Evolutionary conservation across 2,113 vertebrate genomes (phyloP).

Genomic region (Mohoua ochrocephala): DNA sequence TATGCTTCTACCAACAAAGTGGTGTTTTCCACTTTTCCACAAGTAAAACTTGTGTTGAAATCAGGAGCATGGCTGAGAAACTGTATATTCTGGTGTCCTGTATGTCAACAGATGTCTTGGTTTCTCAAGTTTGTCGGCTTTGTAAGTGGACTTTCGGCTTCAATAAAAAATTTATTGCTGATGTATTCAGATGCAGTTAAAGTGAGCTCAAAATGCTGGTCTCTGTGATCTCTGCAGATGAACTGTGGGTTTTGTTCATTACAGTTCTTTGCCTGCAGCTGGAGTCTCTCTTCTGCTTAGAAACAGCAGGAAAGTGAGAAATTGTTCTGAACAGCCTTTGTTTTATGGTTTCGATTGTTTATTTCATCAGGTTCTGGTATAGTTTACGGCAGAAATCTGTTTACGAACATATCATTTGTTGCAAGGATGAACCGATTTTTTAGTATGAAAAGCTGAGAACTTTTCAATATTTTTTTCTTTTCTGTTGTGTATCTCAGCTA

Average conservation of each 20-base stretch:
- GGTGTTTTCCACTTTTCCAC: background rate
- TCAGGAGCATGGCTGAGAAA: background rate
- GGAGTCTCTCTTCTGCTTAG: background rate
- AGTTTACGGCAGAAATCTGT: background rate
- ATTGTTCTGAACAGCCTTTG: background rate
- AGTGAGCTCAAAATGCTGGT: background rate
- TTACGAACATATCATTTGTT: rapidly evolving
- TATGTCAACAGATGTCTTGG: background rate
- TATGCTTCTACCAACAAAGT: background rate
- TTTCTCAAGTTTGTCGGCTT: background rate
- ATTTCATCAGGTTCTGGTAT: background rate
- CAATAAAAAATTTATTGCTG: background rate
- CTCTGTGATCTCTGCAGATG: background rate
- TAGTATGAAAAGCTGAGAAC: background rate
- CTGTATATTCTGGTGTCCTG: background rate
- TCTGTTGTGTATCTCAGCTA: background rate
- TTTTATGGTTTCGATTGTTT: background rate
- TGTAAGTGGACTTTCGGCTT: background rate
- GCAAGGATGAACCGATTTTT: background rate
- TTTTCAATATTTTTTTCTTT: background rate
- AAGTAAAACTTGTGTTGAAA: background rate
- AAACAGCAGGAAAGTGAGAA: background rate
- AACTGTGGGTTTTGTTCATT: background rate
- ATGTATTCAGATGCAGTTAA: background rate
- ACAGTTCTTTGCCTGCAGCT: background rate